phyloP scores from a whole-genome alignment of 2,888 invertebrate genomes.

The Corythucha ciliata region DNA sequence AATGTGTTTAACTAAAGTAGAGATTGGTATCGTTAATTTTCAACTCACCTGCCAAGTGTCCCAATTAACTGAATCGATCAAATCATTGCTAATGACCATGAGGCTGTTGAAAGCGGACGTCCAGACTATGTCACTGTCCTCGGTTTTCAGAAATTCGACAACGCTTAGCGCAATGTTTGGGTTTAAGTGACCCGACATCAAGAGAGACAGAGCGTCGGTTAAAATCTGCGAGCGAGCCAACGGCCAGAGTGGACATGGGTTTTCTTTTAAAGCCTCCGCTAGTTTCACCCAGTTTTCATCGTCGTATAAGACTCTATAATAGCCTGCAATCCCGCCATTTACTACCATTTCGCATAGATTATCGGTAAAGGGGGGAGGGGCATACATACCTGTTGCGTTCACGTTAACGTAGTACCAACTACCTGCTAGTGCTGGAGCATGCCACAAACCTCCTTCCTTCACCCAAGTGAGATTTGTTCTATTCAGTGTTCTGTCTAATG shows the following conservation, averaged over 20 bases:
- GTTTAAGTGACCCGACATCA: slow-evolving; percentile 51
- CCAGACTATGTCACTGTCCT: slow-evolving; percentile 72
- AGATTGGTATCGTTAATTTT: neutral
- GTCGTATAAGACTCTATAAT: slow-evolving; percentile 66
- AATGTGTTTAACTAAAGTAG: neutral
- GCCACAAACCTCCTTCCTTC: too few species aligned
- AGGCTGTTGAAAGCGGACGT: slow-evolving; percentile 45
- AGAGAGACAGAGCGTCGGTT: slow-evolving; percentile 68
- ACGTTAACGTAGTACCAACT: too few species aligned
- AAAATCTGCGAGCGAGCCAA: slow-evolving; percentile 69
- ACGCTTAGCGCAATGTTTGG: slow-evolving; percentile 57
- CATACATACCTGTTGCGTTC: too few species aligned
- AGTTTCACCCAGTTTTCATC: slow-evolving; percentile 58
- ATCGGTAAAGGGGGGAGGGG: too few species aligned
- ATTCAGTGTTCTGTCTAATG: too few species aligned
- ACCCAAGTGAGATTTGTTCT: too few species aligned
- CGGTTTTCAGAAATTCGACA: slow-evolving; percentile 57
- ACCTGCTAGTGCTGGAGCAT: too few species aligned
- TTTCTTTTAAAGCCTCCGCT: slow-evolving; percentile 51
- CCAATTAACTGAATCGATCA: neutral
- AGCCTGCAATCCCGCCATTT: slow-evolving; percentile 44
- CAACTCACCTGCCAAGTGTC: neutral
- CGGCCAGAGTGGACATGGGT: slow-evolving; percentile 48
- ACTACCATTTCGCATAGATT: too few species aligned
- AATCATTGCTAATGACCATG: neutral